Evolutionary conservation across 2,113 vertebrate species (phyloP), one percentile per base, ranked within the genome.

Genomic region (Ovibos moschatus): DNA sequence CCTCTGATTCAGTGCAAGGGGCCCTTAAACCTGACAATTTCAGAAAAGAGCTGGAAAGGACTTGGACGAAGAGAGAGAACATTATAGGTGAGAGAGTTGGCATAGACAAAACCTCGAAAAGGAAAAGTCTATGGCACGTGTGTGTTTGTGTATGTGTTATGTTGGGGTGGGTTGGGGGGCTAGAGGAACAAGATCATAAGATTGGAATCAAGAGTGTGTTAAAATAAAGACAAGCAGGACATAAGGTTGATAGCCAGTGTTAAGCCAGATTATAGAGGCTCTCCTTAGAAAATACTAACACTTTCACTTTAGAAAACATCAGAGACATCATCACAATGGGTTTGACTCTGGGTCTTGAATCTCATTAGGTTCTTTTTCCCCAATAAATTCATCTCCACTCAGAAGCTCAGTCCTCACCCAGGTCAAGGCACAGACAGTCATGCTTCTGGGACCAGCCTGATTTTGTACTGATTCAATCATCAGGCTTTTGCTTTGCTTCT

Each of bases 31-130:
- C 5, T 33, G 14, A 6, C 6, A 27, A 7, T 87, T 95, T 81
- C 64, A 87, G 36, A 82, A 51, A 82, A 93, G 14, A 57, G 27
- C 45, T 90, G 21, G n/a, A 71, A 79, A 86, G 47, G 16, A 88
- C n/a, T 53, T 71, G 57, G 67, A 50, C 82, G 10, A 89, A 40
- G n/a, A 90, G 33, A 78, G 30, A 86, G 15, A 74, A 71, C 50
- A 27, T 47, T 51, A 45, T 10, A 45, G 71, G n/a, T 51, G 13
- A 71, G 30, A 89, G 15, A 81, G 16, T 21, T 15, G 51, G 33
- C 78, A 55, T 1, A 67, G 47, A 25, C 6, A 45, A 78, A 55
- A 51, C 13, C 9, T 47, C 33, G 5, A 51, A 64, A 17, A 84
- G 33, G 57, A 92, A 51, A 76, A 57, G 25, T 14, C 7, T 27